Conservation (phyloP, 1,140 invertebrate species). For the Sitodiplosis mosellana region DNA sequence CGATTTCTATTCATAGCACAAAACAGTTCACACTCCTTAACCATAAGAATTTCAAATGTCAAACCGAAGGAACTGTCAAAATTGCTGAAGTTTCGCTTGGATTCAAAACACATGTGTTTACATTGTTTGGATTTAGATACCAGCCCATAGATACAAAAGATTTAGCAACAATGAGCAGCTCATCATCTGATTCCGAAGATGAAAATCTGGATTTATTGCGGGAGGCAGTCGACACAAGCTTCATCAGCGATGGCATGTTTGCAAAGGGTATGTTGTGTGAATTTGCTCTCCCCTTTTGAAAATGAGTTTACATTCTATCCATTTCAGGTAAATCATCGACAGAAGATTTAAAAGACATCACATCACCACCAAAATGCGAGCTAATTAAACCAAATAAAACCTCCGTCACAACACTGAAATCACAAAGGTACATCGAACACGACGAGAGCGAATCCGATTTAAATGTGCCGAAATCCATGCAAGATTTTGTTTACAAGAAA, state of each 20-base stretch:
- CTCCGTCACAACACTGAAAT: neutral
- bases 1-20: too few species aligned
- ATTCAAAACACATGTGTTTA: too few species aligned
- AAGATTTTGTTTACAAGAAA: constrained; percentile 1
- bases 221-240: neutral
- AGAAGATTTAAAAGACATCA: neutral
- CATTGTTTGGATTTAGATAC: too few species aligned
- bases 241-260: neutral
- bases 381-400: neutral
- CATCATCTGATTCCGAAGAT: neutral
- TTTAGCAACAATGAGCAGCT: neutral
- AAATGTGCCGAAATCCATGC: neutral
- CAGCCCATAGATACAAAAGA: too few species aligned
- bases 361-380: neutral
- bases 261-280: neutral
- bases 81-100: too few species aligned
- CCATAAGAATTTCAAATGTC: too few species aligned
- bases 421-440: neutral
- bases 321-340: neutral
- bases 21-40: too few species aligned
- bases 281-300: too few species aligned
- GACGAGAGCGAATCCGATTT: neutral
- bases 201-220: neutral
- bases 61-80: too few species aligned
- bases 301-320: neutral